Conservation (phyloP, 2,888 invertebrate genomes). For the Pinctada fucata region DNA sequence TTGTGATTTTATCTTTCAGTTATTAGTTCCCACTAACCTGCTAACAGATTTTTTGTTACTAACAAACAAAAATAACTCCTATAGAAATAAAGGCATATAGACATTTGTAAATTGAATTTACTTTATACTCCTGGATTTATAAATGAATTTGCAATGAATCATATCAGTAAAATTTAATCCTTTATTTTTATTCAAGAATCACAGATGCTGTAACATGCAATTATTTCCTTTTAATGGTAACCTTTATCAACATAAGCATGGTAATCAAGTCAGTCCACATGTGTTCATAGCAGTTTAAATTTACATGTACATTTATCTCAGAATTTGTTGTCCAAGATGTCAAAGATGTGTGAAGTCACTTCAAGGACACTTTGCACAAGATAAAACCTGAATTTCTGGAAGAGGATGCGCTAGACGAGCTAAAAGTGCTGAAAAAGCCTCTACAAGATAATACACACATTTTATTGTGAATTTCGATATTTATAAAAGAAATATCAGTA, state of each 20-base stretch:
- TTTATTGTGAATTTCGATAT: background rate
- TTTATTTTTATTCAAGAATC: constrained; percentile 3
- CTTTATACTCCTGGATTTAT: background rate
- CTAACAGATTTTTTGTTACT: constrained; percentile 1
- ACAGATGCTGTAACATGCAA: background rate
- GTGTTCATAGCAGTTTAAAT: background rate
- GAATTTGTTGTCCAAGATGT: constrained; percentile 11
- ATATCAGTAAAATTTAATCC: background rate
- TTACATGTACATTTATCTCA: constrained; percentile 1
- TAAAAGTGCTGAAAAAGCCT: constrained; percentile 23
- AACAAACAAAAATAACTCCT: background rate
- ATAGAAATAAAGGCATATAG: background rate
- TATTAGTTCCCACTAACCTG: background rate
- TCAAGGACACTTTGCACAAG: background rate
- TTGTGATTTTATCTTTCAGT: background rate
- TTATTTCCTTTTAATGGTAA: background rate
- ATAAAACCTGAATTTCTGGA: constrained; percentile 8
- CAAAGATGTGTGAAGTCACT: background rate
- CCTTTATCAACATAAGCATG: background rate
- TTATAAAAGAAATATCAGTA: background rate
- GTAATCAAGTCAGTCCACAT: background rate
- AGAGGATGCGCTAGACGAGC: constrained; percentile 8
- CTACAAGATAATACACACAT: background rate
- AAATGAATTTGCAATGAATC: background rate
- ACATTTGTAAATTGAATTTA: constrained; percentile 3